Percentiles rank a stretch among this genome's conserved stretches.
Evolutionary conservation across 2,888 invertebrate genomes (phyloP).

Genomic region (Tiliacea aurago): DNA sequence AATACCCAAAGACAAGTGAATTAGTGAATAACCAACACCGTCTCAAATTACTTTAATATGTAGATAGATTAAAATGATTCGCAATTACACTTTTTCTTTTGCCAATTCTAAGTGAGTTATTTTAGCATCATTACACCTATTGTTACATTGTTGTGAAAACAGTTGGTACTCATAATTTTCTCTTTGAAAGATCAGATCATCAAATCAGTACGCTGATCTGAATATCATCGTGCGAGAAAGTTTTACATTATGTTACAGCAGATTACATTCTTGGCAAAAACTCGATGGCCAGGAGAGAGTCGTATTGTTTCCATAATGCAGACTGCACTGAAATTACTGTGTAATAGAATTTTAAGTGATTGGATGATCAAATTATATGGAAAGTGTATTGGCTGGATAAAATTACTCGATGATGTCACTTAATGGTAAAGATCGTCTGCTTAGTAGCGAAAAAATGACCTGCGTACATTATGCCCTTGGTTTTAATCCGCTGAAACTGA

Average conservation of each 20-base stretch:
- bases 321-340: slow-evolving; percentile 49
- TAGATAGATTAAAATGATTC: slow-evolving; percentile 22
- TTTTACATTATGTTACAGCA: slow-evolving; percentile 71
- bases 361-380: slow-evolving; percentile 48
- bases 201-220: slow-evolving; percentile 70
- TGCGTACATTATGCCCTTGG: neutral
- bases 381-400: slow-evolving; percentile 28
- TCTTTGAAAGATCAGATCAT: slow-evolving; percentile 62
- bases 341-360: slow-evolving; percentile 45
- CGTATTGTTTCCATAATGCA: slow-evolving; percentile 63
- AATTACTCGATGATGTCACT: slow-evolving; percentile 19
- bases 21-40: neutral
- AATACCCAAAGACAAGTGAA: slow-evolving; percentile 18
- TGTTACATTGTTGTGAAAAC: slow-evolving; percentile 50
- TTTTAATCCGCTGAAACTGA: neutral
- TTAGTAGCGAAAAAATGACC: neutral
- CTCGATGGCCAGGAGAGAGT: slow-evolving; percentile 59
- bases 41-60: slow-evolving; percentile 20
- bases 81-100: slow-evolving; percentile 13
- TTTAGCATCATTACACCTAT: slow-evolving; percentile 45
- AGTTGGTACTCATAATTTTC: slow-evolving; percentile 52
- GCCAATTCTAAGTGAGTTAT: slow-evolving; percentile 21
- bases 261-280: slow-evolving; percentile 69
- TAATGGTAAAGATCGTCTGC: neutral
- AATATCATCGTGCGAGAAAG: slow-evolving; percentile 77